These are phyloP conservation scores for Aepyceros melampus DNA, from an alignment of 2,113 vertebrate genomes.

Conservation along the genomic window DNA sequence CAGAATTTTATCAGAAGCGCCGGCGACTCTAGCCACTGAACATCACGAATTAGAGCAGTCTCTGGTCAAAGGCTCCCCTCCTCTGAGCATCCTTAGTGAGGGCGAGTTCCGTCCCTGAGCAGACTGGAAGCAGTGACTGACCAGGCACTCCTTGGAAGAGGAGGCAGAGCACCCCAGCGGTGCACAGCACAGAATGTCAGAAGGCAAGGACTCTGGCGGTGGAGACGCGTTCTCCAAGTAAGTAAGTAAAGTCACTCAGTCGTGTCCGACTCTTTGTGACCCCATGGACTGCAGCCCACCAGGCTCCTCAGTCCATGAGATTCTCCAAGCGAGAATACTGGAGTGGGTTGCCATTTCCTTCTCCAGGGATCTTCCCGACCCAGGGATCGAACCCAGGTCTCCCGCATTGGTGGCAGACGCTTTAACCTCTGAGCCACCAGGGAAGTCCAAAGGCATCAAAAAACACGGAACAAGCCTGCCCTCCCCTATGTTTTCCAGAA, in stretches of 20 bases:
- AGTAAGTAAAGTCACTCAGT: too few relatives aligned
- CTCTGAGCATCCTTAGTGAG: conserved; percentile 84
- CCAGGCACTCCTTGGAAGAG: conserved; percentile 80
- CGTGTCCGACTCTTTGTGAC: too few relatives aligned
- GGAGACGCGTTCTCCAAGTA: conserved; percentile 83
- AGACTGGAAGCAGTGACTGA: conserved; percentile 89
- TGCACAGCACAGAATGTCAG: conserved; percentile 81
- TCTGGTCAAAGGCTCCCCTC: conserved; percentile 82
- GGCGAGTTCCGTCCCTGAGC: conserved; percentile 94
- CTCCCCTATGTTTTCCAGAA: conserved; percentile 96
- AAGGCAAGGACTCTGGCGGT: conserved; percentile 85
- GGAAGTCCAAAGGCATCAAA: conserved; percentile 91
- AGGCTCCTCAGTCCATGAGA: too few relatives aligned
- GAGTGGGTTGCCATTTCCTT: too few relatives aligned
- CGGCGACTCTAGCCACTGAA: conserved; percentile 89
- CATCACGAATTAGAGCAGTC: conserved; percentile 89
- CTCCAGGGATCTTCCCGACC: too few relatives aligned
- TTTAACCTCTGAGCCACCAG: too few relatives aligned
- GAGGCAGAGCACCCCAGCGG: conserved; percentile 82
- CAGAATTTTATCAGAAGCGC: conserved; percentile 92
- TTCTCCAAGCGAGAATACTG: too few relatives aligned
- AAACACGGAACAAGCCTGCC: conserved; percentile 93
- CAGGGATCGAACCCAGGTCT: too few relatives aligned
- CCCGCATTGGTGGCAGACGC: too few relatives aligned
- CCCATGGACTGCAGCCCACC: too few relatives aligned